These are phyloP conservation scores for Callithrix jacchus DNA, from an alignment of 2,113 vertebrate genomes.

Conservation along the genomic window DNA sequence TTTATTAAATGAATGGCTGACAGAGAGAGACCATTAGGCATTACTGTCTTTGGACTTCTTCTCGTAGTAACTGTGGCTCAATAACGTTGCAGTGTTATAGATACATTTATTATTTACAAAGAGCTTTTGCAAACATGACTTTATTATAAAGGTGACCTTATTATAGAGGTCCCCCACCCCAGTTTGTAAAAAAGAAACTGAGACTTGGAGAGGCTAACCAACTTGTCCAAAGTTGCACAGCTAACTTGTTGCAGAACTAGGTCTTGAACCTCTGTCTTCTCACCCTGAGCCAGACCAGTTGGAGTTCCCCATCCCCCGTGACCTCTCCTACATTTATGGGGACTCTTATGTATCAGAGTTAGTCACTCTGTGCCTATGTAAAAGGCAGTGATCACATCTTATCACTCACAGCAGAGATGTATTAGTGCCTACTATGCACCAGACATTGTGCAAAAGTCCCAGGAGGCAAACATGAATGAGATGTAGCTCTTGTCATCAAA, in stretches of 20 bases:
- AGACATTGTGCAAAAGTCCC: not conserved
- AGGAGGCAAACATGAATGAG: not conserved
- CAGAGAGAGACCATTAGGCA: not conserved
- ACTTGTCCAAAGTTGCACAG: not conserved
- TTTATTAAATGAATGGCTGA: not conserved
- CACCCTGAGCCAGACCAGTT: not conserved
- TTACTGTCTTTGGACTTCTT: not conserved
- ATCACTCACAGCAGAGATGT: not conserved
- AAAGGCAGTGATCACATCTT: not conserved
- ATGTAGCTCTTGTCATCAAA: not conserved
- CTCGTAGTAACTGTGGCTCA: not conserved
- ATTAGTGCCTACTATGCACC: not conserved
- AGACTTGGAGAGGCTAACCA: not conserved
- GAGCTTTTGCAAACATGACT: not conserved
- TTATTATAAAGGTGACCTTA: not conserved
- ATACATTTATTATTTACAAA: not conserved
- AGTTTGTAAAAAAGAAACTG: not conserved
- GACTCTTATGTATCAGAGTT: not conserved
- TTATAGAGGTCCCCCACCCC: not conserved
- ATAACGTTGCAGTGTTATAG: not conserved
- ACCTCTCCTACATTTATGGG: not conserved
- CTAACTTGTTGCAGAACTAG: not conserved
- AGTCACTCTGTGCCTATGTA: too few relatives aligned
- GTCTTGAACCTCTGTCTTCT: not conserved
- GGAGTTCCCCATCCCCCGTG: not conserved